Conservation (phyloP, 2,797 vertebrate genomes). For the Neoniphon sammara region DNA sequence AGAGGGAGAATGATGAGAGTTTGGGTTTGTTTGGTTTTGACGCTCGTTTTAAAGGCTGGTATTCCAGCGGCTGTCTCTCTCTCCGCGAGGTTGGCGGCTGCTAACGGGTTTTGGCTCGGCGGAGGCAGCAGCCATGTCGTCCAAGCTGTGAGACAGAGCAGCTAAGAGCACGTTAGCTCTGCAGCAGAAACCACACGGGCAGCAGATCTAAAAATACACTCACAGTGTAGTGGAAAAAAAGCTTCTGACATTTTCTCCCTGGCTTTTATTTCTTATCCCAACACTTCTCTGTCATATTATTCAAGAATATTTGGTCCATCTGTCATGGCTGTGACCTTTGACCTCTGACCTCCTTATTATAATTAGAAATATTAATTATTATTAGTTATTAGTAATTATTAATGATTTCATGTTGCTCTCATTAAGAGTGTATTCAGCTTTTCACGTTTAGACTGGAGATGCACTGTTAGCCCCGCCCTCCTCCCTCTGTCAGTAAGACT, state of each 20-base stretch:
- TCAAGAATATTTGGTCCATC: too few species aligned
- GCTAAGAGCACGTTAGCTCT: constrained; percentile 26
- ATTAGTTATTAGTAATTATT: too few species aligned
- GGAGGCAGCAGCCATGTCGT: background rate
- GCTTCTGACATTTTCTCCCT: background rate
- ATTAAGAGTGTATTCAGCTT: too few species aligned
- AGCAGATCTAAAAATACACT: background rate
- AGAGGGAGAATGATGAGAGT: constrained; percentile 1
- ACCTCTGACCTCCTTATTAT: too few species aligned
- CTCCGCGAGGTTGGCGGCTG: constrained; percentile 20
- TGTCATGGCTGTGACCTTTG: too few species aligned
- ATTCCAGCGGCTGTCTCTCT: constrained; percentile 6
- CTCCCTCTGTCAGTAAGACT: too few species aligned
- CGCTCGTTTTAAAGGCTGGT: constrained; percentile 24
- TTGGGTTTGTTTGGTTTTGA: constrained; percentile 37
- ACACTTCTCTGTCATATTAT: background rate
- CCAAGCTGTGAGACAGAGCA: background rate
- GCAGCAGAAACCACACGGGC: constrained; percentile 18
- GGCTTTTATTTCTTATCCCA: background rate
- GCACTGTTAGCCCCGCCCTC: too few species aligned
- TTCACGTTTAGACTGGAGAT: too few species aligned
- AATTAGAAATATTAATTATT: too few species aligned
- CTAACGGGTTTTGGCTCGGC: constrained; percentile 5
- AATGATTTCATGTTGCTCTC: too few species aligned
- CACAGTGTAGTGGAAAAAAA: background rate